A percentile compares a stretch with the other conserved stretches of the same genome.
These are phyloP conservation scores for Rotaria macrura DNA, from an alignment of 2,888 invertebrate species.

Conservation along the genomic window DNA sequence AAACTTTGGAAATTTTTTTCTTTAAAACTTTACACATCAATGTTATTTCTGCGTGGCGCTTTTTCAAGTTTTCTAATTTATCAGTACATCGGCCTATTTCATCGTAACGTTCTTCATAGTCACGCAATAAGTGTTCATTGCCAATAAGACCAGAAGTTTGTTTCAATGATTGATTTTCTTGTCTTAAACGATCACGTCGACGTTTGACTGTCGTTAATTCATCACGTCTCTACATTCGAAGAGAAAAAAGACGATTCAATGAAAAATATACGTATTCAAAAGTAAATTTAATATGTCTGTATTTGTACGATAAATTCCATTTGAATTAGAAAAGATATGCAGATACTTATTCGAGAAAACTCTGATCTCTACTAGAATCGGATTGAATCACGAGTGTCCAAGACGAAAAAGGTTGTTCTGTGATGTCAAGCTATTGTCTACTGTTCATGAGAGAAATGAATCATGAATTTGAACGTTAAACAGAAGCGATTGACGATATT, in stretches of 20 bases:
- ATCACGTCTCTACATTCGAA: constrained; percentile 46
- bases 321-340: too few species aligned
- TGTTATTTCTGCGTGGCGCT: constrained; percentile 46
- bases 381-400: too few species aligned
- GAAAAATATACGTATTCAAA: too few species aligned
- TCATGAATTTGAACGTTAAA: too few species aligned
- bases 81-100: constrained; percentile 41
- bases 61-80: constrained; percentile 39
- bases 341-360: too few species aligned
- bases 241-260: neutral
- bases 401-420: too few species aligned
- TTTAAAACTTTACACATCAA: constrained; percentile 44
- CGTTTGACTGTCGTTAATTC: constrained; percentile 48
- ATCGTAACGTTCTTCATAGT: constrained; percentile 52
- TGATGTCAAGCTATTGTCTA: too few species aligned
- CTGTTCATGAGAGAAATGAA: too few species aligned
- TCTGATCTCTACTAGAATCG: too few species aligned
- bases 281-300: too few species aligned
- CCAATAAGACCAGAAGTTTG: constrained; percentile 54
- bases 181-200: constrained; percentile 50
- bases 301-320: too few species aligned
- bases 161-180: constrained; percentile 49
- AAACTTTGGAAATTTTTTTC: constrained; percentile 40
- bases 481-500: too few species aligned
- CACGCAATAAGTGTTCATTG: constrained; percentile 51